These are phyloP conservation scores for Cavia porcellus DNA, from an alignment of 2,113 vertebrate species.

Conservation along the genomic window DNA sequence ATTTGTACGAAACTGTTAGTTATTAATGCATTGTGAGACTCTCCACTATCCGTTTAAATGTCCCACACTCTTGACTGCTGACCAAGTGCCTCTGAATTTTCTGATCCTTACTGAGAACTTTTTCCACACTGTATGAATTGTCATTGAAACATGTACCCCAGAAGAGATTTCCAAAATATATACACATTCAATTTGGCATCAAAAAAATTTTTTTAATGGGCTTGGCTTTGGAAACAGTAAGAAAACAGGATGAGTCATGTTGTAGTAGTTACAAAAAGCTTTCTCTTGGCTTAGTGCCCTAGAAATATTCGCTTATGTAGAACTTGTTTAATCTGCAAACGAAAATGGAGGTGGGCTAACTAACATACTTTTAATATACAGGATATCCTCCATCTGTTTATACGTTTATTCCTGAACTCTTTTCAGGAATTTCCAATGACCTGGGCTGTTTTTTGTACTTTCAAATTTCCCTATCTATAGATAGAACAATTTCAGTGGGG, in stretches of 20 bases:
- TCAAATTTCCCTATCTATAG: constrained; percentile 35
- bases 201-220: constrained; percentile 37
- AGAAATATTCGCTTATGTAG: not conserved
- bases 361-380: not conserved
- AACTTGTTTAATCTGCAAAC: constrained; percentile 15
- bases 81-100: constrained; percentile 51
- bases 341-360: not conserved
- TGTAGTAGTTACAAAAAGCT: not conserved
- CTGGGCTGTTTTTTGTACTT: constrained; percentile 36
- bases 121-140: not conserved
- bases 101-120: constrained; percentile 51
- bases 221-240: constrained; percentile 22
- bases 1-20: constrained; percentile 66
- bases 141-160: constrained; percentile 49
- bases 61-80: not conserved
- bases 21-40: constrained; percentile 60
- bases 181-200: not conserved
- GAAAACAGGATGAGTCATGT: not conserved
- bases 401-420: not conserved
- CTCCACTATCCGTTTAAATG: constrained; percentile 23
- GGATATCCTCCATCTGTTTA: not conserved
- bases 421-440: not conserved
- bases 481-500: not conserved
- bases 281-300: not conserved
- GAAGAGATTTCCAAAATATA: constrained; percentile 49